Conservation (phyloP, 2,113 vertebrate species). For the Chionodraco myersi region DNA sequence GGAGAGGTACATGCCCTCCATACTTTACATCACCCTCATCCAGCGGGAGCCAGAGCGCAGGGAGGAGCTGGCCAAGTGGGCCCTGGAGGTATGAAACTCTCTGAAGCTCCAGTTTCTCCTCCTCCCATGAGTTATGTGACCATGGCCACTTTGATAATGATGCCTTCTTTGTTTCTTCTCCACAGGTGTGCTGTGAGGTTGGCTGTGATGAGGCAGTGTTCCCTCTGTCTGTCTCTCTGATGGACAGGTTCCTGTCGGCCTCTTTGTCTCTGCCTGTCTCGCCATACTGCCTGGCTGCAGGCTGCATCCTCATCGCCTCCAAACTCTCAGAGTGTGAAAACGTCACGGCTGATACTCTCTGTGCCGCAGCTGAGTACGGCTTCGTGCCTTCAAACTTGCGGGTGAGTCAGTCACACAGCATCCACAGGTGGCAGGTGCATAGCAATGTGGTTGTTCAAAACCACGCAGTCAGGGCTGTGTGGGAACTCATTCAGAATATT, state of each 20-base stretch:
- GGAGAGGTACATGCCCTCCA: constrained; percentile 81
- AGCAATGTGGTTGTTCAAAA: too few relatives aligned
- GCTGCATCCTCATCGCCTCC: constrained; percentile 85
- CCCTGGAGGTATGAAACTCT: constrained; percentile 79
- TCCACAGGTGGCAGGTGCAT: not conserved
- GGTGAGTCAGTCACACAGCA: constrained; percentile 71
- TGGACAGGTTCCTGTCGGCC: constrained; percentile 83
- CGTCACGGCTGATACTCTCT: constrained; percentile 76
- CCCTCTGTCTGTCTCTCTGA: constrained; percentile 81
- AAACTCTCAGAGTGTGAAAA: constrained; percentile 83
- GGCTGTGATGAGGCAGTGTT: constrained; percentile 84
- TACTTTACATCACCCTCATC: constrained; percentile 79
- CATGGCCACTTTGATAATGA: not conserved
- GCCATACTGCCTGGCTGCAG: constrained; percentile 77
- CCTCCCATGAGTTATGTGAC: not conserved
- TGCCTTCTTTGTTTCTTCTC: not conserved
- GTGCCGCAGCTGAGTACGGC: constrained; percentile 79
- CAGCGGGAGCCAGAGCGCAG: constrained; percentile 82
- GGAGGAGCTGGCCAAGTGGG: constrained; percentile 84
- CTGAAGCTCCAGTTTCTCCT: not conserved
- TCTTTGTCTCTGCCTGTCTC: constrained; percentile 74
- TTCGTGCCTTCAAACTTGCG: constrained; percentile 76
- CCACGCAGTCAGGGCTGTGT: not conserved
- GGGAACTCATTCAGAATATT: too few relatives aligned
- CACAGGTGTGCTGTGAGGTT: constrained; percentile 84